Percentiles rank a stretch among this genome's conserved stretches.
These are phyloP conservation scores for Panagrolaimus sp. DNA, from an alignment of 1,140 invertebrate species.

Conservation along the genomic window DNA sequence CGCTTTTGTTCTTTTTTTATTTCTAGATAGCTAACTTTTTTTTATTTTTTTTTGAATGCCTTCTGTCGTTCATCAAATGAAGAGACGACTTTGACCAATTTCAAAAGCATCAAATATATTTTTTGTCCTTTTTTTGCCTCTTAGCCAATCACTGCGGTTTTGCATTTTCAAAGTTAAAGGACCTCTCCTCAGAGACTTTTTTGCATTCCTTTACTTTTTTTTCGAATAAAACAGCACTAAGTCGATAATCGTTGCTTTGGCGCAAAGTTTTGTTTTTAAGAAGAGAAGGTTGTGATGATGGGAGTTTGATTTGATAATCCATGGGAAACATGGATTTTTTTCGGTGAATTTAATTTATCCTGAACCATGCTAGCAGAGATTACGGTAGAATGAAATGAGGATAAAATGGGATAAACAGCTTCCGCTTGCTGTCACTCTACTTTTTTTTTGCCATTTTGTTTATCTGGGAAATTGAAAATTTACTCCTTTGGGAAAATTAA, in stretches of 20 bases:
- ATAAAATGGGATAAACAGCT: conserved; percentile 11
- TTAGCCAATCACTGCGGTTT: neutral
- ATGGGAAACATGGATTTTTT: neutral
- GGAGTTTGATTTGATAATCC: neutral
- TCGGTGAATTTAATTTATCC: no score
- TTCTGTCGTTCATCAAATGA: neutral
- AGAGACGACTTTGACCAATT: neutral
- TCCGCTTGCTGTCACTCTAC: conserved; percentile 2
- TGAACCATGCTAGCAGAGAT: neutral
- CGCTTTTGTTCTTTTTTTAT: neutral
- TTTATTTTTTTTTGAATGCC: neutral
- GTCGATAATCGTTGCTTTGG: conserved; percentile 5
- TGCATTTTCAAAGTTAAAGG: neutral
- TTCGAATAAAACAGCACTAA: neutral
- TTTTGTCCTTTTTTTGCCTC: neutral
- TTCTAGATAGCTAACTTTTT: neutral
- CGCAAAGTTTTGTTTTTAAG: neutral
- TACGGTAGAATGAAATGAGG: neutral
- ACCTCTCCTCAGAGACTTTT: neutral
- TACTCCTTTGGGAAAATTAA: conserved; percentile 1
- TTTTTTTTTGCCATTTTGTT: neutral
- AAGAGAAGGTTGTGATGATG: conserved; percentile 2
- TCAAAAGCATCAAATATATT: neutral
- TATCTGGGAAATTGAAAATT: conserved; percentile 9
- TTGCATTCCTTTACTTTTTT: no score